Base-by-base conservation (phyloP, 2,888 invertebrate genomes). In the Chloromyia formosa region DNA sequence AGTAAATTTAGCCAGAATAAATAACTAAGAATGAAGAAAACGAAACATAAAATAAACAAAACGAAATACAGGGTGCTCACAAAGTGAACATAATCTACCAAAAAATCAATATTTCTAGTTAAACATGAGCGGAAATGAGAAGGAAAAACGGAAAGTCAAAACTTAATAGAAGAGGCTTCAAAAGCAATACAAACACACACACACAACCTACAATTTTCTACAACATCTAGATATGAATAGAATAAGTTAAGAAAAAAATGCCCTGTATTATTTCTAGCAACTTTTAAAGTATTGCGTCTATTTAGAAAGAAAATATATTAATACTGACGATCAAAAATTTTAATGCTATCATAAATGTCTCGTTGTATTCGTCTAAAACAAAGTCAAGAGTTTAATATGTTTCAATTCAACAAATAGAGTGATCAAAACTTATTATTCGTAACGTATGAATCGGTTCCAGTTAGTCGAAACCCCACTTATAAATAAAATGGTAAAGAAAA, bases 11-110 rank as follows among this genome's bases (percentile, higher is more conserved):
- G 22, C 0, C 10, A 53, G n/a, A 53, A 53, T n/a, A n/a, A 16
- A 1, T 54, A 27, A 61, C 14, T 23, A 22, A 27, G 20, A 64
- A 66, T 7, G 7, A 35, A 35, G 35, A 2, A 56, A 56, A 56
- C 3, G 10, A 40, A 56, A 58, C 42, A 71, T 53, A 71, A 64
- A 40, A 64, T 16, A 61, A 49, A 1, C 4, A 56, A 71, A 56
- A 49, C 23, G 12, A 71, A 71, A 56, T 71, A 71, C 71, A 71
- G 71, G 71, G 71, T 71, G 71, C 49, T 71, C 71, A 58, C 71
- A 27, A 56, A 71, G 71, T 71, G 58, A 58, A 42, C 23, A 53
- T 56, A 71, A 71, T 42, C 27, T 53, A 71, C 68, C 23, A 35
- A 54, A 53, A 20, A 60, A 10, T 23, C 23, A 20, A 7, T 27